Base-by-base conservation (phyloP, 2,797 vertebrate species). In the Parauchenoglanis punctatus region DNA sequence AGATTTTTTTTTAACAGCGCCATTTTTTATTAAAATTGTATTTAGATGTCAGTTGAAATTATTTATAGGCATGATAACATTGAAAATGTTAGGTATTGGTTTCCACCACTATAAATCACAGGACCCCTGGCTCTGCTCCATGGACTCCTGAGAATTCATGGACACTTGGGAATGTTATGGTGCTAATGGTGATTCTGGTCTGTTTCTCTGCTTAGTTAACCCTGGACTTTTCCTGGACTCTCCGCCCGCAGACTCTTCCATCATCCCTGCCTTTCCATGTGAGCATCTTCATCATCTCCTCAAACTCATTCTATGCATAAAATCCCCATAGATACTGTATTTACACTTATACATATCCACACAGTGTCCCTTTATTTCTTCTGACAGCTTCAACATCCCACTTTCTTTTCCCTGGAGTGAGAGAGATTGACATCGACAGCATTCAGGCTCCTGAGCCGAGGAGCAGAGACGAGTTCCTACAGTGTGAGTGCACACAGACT, bases 361-460 rank as follows among this genome's bases (percentile, higher is more conserved):
- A 52, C 2, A 20, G 65, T 25, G 61, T 40, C 68, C 72, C 7
- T 77, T 54, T 6, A 77, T 31, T 56, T 56, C 49, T 28, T 28
- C 7, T 56, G 3, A 56, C 52, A 58, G 28, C 52, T 58, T 78
- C 76, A 13, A 13, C 25, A 3, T 28, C 17, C 52, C 44, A 7
- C 56, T 31, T 65, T 61, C 28, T 59, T 44, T 35, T n/a, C 35
- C 59, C 63, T 46, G 87, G 86, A 96, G 95, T 96, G 91, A 94
- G 94, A 90, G 96, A 96, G 89, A 94, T 96, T 84, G 93, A 88
- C 91, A 35, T 96, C 0, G 93, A 95, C 87, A 95, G 94, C 85
- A 94, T 96, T 87, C 94, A 95, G 90, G 95, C 95, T 6, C 94
- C 96, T 0, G 95, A 95, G 86, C 96, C 95, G 0, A 93, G 94